Evolutionary conservation across 53 echinoderm and acorn worm species (phyloP).

Genomic region (Paelopatides confundens): DNA sequence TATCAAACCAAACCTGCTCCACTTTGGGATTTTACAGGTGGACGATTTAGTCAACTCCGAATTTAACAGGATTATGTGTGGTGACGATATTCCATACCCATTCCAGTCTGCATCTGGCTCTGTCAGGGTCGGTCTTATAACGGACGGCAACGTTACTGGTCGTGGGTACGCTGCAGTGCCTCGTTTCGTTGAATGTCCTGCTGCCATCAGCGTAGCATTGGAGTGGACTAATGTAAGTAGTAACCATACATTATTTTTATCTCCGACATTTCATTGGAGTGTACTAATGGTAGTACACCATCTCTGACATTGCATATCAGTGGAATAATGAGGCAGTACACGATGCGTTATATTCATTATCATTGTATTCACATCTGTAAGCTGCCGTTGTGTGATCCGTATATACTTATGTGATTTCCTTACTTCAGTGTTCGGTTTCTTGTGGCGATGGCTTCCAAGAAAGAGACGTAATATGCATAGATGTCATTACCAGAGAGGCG

Average conservation of each 20-base stretch:
- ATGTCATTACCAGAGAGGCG: conserved; percentile 15
- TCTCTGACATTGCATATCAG: too few species aligned
- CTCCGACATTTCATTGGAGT: too few species aligned
- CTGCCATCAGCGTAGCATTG: conserved; percentile 50
- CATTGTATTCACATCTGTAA: too few species aligned
- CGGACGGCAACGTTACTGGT: conserved; percentile 52
- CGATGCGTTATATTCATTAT: too few species aligned
- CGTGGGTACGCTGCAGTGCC: conserved; percentile 67
- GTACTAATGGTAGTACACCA: too few species aligned
- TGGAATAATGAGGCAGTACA: too few species aligned
- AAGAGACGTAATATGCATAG: conserved; percentile 58
- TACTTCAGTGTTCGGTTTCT: conserved; percentile 85
- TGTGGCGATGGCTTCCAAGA: conserved; percentile 75
- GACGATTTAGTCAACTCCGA: neutral
- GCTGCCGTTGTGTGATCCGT: too few species aligned
- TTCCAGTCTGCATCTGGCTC: conserved; percentile 68
- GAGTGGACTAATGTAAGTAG: conserved; percentile 65
- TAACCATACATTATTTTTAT: too few species aligned
- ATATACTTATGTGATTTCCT: too few species aligned
- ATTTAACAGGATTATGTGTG: neutral
- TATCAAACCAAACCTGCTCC: too few species aligned
- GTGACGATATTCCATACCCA: neutral
- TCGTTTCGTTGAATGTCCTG: conserved; percentile 71
- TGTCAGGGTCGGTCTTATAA: conserved; percentile 61
- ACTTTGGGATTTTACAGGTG: conserved; percentile 3